Evolutionary conservation across 2,888 invertebrate genomes (phyloP).

Genomic region (Osedax frankpressi): DNA sequence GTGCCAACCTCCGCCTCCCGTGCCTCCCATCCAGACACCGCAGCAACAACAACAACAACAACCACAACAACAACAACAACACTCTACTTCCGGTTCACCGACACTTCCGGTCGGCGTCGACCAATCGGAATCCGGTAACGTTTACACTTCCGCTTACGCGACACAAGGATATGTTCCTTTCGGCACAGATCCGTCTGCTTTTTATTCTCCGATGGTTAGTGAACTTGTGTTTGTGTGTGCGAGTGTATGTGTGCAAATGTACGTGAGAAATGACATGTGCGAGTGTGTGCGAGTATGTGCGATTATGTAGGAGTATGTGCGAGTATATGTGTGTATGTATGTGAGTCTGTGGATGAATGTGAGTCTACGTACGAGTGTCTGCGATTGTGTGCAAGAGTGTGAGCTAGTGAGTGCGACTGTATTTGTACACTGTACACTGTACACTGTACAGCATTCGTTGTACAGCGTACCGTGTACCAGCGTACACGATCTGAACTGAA

Average conservation of each 20-base stretch:
- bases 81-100: neutral
- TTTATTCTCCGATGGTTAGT: constrained; percentile 72
- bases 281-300: neutral
- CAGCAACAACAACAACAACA: too few species aligned
- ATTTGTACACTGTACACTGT: neutral
- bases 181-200: constrained; percentile 63
- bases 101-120: neutral
- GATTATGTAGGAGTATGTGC: neutral
- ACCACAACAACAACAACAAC: too few species aligned
- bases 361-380: neutral
- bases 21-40: too few species aligned
- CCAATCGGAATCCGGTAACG: neutral
- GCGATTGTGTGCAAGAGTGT: neutral
- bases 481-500: too few species aligned
- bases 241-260: too few species aligned
- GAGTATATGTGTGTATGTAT: neutral
- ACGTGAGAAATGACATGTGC: neutral
- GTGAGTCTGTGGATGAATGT: too few species aligned
- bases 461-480: too few species aligned
- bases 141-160: constrained; percentile 39
- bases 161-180: constrained; percentile 41
- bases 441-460: too few species aligned
- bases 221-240: neutral
- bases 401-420: neutral
- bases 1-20: too few species aligned